Evolutionary conservation across 64 coral and sea anemone species (phyloP).

Genomic region (Stylophora pistillata): DNA sequence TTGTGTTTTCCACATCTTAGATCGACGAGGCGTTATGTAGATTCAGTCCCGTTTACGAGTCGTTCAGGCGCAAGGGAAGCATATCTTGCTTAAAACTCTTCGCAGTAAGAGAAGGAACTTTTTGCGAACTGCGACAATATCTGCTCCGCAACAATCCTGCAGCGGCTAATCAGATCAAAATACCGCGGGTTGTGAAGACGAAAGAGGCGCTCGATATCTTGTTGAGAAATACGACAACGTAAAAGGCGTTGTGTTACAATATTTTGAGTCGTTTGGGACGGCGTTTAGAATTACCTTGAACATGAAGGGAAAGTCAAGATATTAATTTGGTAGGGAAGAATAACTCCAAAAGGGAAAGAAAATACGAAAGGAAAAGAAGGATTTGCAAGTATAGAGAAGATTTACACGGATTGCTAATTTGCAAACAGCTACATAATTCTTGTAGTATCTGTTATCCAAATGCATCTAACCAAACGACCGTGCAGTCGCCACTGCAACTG

Average conservation of each 20-base stretch:
- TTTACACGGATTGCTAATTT: too few relatives aligned
- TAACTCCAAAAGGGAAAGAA: too few relatives aligned
- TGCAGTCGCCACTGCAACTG: too few relatives aligned
- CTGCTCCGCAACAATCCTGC: slow-evolving; percentile 52
- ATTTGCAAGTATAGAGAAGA: too few relatives aligned
- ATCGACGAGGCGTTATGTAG: slow-evolving; percentile 45
- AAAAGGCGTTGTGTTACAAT: too few relatives aligned
- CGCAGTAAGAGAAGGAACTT: slow-evolving; percentile 40
- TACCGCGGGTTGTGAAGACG: slow-evolving; percentile 63
- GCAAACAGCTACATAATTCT: too few relatives aligned
- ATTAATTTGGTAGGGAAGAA: too few relatives aligned
- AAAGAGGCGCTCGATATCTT: slow-evolving; percentile 36
- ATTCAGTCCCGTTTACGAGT: slow-evolving; percentile 58
- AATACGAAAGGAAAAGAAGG: too few relatives aligned
- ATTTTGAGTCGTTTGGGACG: background rate
- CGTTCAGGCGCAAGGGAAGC: slow-evolving; percentile 61
- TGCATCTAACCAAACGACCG: too few relatives aligned
- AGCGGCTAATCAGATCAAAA: slow-evolving; percentile 62
- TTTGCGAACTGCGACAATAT: slow-evolving; percentile 22
- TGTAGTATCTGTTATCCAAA: too few relatives aligned
- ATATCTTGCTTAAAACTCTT: slow-evolving; percentile 32
- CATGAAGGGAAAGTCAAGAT: too few relatives aligned
- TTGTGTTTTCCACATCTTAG: background rate
- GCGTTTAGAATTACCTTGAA: too few relatives aligned
- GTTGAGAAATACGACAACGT: slow-evolving; percentile 14